These are phyloP conservation scores for Drosophila mojavensis DNA, from an alignment of 1,140 invertebrate species.

Conservation along the genomic window DNA sequence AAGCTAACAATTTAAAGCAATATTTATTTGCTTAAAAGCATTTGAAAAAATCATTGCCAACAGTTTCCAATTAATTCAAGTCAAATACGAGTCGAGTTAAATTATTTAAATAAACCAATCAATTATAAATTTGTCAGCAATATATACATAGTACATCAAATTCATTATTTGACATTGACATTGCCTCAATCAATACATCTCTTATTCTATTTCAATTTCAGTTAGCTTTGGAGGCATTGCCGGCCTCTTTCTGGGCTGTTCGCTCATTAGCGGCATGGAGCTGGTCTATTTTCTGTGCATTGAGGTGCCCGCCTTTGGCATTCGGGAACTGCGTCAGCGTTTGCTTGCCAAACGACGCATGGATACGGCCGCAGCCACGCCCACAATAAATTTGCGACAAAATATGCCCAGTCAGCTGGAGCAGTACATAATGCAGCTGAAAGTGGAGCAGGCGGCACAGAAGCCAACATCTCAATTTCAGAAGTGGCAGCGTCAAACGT, in stretches of 20 bases:
- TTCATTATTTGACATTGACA: background rate
- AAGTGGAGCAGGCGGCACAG: conserved; percentile 33
- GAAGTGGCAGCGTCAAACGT: conserved; percentile 61
- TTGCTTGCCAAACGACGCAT: conserved; percentile 27
- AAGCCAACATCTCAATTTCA: conserved; percentile 49
- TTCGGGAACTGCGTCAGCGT: conserved; percentile 50
- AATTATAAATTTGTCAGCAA: too few species aligned
- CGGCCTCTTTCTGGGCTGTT: conserved; percentile 90
- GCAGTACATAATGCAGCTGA: conserved; percentile 66
- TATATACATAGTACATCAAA: too few species aligned
- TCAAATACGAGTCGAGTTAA: too few species aligned
- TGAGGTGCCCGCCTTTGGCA: conserved; percentile 63
- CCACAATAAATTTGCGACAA: conserved; percentile 50
- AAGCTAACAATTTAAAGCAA: background rate
- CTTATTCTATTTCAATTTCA: conserved; percentile 64
- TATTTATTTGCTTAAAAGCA: too few species aligned
- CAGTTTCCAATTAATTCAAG: too few species aligned
- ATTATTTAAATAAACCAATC: too few species aligned
- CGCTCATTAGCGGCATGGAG: conserved; percentile 89
- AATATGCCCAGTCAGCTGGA: conserved; percentile 60
- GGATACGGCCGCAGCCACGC: conserved; percentile 27
- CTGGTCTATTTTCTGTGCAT: conserved; percentile 89
- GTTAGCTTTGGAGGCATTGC: conserved; percentile 90
- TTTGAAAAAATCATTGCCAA: too few species aligned
- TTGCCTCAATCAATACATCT: background rate